Percentiles rank a stretch among this genome's conserved stretches.
These are phyloP conservation scores for Busseola fusca DNA, from an alignment of 2,888 invertebrate genomes.

Conservation along the genomic window DNA sequence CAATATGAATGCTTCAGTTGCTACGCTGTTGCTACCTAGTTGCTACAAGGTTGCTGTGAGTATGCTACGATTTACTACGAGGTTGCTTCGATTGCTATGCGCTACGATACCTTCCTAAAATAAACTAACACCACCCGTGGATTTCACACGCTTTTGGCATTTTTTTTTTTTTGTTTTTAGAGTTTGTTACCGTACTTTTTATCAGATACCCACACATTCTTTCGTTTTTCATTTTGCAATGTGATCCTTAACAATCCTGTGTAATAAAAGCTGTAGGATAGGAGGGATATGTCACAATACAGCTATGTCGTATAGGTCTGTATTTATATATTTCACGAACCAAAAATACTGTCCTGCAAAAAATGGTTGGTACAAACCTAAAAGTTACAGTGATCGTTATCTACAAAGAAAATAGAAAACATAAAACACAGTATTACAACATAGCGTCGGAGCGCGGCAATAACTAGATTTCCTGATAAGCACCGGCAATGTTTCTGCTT, in stretches of 20 bases:
- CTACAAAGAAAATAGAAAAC: conserved; percentile 16
- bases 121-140: conserved; percentile 23
- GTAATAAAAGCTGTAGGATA: neutral
- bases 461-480: conserved; percentile 59
- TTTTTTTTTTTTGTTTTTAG: conserved; percentile 40
- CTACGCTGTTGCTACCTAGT: conserved; percentile 18
- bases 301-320: neutral
- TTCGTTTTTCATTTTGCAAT: conserved; percentile 12
- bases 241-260: conserved; percentile 5
- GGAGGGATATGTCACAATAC: neutral
- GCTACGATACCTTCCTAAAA: conserved; percentile 29
- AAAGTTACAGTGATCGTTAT: conserved; percentile 1
- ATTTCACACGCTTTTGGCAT: conserved; percentile 44
- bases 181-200: conserved; percentile 35
- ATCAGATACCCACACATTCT: conserved; percentile 4
- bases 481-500: conserved; percentile 49
- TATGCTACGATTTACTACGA: conserved; percentile 28
- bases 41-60: conserved; percentile 21
- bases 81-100: conserved; percentile 15
- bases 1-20: neutral
- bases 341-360: conserved; percentile 10
- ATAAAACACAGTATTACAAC: conserved; percentile 14
- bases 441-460: conserved; percentile 25
- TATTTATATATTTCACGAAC: neutral
- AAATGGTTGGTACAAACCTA: conserved; percentile 6